Conservation (phyloP, 2,113 vertebrate species). For the cattle (Bos taurus) region ARS-UCD2.0 NC_037350.1:15348501-15349000, state of each 20-base stretch:
- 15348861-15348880: not conserved
- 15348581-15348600: not conserved
- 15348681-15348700: not conserved
- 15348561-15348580: not conserved
- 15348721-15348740: not conserved
- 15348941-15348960: not conserved
- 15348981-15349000: not conserved
- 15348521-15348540: not conserved
- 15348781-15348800: not conserved
- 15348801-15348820: not conserved
- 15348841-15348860: not conserved
- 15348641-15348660: no score
- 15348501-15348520: not conserved
- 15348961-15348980: not conserved
- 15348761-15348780: not conserved
- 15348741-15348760: not conserved
- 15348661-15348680: not conserved
- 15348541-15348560: not conserved
- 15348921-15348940: not conserved
- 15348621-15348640: not conserved
- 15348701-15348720: not conserved
- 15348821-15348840: not conserved
- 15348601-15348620: not conserved
- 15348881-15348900: not conserved
- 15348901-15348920: not conserved